Evolutionary conservation across 2,113 vertebrate genomes (phyloP), one percentile per base, ranked within the genome.

Genomic region (Macquaria ambigua): DNA sequence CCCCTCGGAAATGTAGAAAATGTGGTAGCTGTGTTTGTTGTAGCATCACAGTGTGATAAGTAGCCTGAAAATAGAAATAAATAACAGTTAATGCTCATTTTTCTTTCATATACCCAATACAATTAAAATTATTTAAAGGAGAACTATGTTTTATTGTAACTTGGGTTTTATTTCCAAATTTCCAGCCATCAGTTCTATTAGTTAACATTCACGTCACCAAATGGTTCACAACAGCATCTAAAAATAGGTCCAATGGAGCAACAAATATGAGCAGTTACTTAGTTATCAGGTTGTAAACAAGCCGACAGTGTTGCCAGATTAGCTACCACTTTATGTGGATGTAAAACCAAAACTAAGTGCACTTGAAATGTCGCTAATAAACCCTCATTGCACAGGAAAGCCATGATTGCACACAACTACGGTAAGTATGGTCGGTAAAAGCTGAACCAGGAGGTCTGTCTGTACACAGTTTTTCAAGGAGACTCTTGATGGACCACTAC

Each of bases 41-140:
- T 37, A 66, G 43, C 52, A 62, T 69, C 63, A 52, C 87, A 83
- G 25, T 70, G 11, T 37, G 69, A 71, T 23, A 61, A 80, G 11
- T 76, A 74, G 31, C 87, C 94, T 94, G 58, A 9, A 90, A 87
- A 84, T 39, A 28, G 16, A 6, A 37, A 3, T 11, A 1, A 23
- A 15, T 12, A 31, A 1, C 8, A 55, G 6, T 28, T 41, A 53
- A 70, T 28, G 43, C 8, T 0, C 48, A 43, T 5, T 31, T 20
- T 61, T 70, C 5, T 37, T 53, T 56, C 1, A 41, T 23, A 53
- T 52, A 39, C 11, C 10, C 3, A 39, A 16, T 37, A 72, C 46
- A 69, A 6, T 69, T 69, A 3, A 46, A 14, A 14, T 14, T 34
- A 46, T 63, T 63, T 63, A n/a, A 21, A 43, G 20, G 43, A 5